Percentiles rank a stretch among this genome's conserved stretches.
Conservation (phyloP, 2,113 vertebrate genomes). For the Emberiza fucata region DNA sequence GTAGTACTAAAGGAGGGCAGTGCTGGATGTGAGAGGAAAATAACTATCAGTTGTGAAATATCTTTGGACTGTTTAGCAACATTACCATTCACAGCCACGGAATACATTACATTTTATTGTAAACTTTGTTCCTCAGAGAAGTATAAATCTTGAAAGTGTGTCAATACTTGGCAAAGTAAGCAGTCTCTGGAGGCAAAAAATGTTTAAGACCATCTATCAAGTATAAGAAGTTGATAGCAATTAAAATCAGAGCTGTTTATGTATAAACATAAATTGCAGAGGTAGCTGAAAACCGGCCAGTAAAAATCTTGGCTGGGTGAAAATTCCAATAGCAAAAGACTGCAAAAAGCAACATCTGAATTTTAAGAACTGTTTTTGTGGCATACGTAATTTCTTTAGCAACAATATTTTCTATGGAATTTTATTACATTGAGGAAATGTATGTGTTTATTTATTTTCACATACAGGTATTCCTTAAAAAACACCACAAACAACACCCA, state of each 20-base stretch:
- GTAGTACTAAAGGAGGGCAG: background rate
- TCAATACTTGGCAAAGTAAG: slow-evolving; percentile 72
- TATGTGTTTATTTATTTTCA: background rate
- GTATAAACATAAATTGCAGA: slow-evolving; percentile 58
- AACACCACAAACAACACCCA: background rate
- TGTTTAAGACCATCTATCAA: slow-evolving; percentile 69
- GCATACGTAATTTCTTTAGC: background rate
- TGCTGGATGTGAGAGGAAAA: background rate
- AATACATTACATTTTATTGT: slow-evolving; percentile 80
- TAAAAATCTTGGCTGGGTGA: slow-evolving; percentile 32
- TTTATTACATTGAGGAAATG: background rate
- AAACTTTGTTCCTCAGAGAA: slow-evolving; percentile 63
- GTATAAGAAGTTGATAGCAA: slow-evolving; percentile 63
- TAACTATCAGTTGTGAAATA: slow-evolving; percentile 61
- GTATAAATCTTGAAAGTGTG: slow-evolving; percentile 72
- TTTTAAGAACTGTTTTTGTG: slow-evolving; percentile 32
- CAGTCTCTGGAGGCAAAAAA: slow-evolving; percentile 69
- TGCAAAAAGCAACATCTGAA: slow-evolving; percentile 34
- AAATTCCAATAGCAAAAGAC: slow-evolving; percentile 32
- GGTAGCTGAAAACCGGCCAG: slow-evolving; percentile 27
- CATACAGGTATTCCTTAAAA: background rate
- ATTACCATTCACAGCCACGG: slow-evolving; percentile 77
- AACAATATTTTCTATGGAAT: slow-evolving; percentile 5
- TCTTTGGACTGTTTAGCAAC: slow-evolving; percentile 42
- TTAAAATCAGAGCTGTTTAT: slow-evolving; percentile 67